Evolutionary conservation across 2,797 vertebrate genomes (phyloP), one percentile per base, ranked within the genome.

Genomic region (Spondyliosoma cantharus): DNA sequence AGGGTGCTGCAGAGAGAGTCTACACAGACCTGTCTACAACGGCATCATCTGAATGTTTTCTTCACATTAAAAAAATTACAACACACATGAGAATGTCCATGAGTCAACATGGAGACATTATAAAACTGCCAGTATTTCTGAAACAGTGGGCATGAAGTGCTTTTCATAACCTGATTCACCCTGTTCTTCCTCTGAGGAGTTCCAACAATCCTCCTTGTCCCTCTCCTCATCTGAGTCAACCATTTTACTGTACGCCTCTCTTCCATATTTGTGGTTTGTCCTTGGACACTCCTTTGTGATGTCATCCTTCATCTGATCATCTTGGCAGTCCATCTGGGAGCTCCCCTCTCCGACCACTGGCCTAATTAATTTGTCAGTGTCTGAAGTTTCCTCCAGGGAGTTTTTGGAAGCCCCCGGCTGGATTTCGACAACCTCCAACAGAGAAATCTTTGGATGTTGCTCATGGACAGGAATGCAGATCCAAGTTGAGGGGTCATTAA

Each of bases 121-220:
- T 71, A 14, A 87, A 63, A 66, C 16, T 5, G 49, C 20, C 50
- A 69, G 71, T 58, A 92, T 42, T 25, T 91, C 93, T 19, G n/a
- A 14, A 62, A 64, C 48, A 45, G 85, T 82, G 4, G 95, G 95
- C 94, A 95, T 92, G 80, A 95, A 95, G 84, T 95, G 95, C 74
- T 87, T 93, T 86, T 95, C 95, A 5, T 96, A 96, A 48, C 92
- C 94, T 2, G 90, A 91, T 7, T n/a, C n/a, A n/a, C 56, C 60
- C 1, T 66, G 12, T 22, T 90, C 82, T 7, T 92, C 91, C 4
- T 87, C 88, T 25, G 77, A 80, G 45, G 82, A 90, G 81, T 62
- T 85, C 54, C 43, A 81, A 32, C 37, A 37, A 53, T 78, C 81
- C 24, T 70, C 60, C 53, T 0, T 8, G 4, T 71, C 57, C 54